phyloP scores from a whole-genome alignment of 1,140 invertebrate species.

The Drosophila yakuba region DNA sequence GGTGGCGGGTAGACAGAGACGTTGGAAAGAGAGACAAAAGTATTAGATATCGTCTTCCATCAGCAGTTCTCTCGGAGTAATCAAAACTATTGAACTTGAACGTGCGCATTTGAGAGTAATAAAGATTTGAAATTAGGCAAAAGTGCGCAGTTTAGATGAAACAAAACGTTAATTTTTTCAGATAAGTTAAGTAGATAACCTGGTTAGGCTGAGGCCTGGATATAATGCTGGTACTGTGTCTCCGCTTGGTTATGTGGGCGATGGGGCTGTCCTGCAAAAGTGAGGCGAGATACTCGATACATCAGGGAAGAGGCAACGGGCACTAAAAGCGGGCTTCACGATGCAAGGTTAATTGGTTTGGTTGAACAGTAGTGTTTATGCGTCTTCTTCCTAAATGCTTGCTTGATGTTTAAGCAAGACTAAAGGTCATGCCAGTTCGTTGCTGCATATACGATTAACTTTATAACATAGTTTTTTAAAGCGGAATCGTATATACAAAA shows the following conservation, averaged over 20 bases:
- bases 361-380: constrained; percentile 1
- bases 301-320: constrained; percentile 59
- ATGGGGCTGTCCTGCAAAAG: constrained; percentile 86
- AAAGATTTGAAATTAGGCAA: constrained; percentile 14
- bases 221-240: constrained; percentile 89
- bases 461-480: no score
- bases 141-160: constrained; percentile 46
- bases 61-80: constrained; percentile 6
- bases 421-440: no score
- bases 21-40: constrained; percentile 53
- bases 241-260: constrained; percentile 88
- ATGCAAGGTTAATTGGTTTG: constrained; percentile 24
- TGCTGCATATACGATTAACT: no score
- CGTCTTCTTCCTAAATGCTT: not conserved
- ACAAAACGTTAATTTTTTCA: constrained; percentile 32
- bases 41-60: constrained; percentile 24
- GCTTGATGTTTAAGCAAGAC: no score
- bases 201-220: constrained; percentile 85
- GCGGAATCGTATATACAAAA: no score
- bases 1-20: constrained; percentile 31
- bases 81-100: constrained; percentile 32
- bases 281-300: constrained; percentile 63
- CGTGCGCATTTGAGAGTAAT: constrained; percentile 41
- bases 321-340: constrained; percentile 37
- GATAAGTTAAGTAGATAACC: constrained; percentile 73